Conservation (phyloP, 2,113 vertebrate genomes). For the Perca flavescens region DNA sequence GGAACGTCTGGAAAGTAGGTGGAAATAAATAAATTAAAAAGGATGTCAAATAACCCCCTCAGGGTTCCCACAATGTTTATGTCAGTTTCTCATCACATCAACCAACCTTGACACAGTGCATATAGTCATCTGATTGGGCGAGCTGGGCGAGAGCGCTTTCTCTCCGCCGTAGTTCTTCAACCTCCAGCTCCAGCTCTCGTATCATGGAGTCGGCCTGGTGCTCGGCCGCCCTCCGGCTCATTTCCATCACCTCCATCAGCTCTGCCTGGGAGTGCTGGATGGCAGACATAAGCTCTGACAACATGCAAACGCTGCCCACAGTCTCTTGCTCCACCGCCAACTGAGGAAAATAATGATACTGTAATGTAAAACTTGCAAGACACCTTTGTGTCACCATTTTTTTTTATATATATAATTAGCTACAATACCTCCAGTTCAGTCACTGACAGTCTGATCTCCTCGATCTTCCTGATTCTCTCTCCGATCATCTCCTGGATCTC, state of each 20-base stretch:
- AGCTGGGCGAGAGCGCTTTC: conserved; percentile 63
- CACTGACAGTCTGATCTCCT: conserved; percentile 74
- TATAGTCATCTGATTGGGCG: conserved; percentile 63
- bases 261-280: conserved; percentile 75
- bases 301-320: conserved; percentile 60
- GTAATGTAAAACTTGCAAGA: neutral
- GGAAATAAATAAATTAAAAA: neutral
- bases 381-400: neutral
- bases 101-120: conserved; percentile 74
- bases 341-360: conserved; percentile 35
- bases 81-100: neutral
- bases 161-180: conserved; percentile 69
- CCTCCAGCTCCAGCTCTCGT: conserved; percentile 78
- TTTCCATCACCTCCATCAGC: conserved; percentile 77
- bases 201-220: conserved; percentile 70
- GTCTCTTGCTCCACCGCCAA: conserved; percentile 66
- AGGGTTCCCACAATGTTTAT: too few species aligned
- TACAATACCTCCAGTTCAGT: conserved; percentile 55
- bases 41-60: neutral
- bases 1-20: conserved; percentile 59
- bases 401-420: too few species aligned
- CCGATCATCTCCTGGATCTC: conserved; percentile 78
- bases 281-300: conserved; percentile 61
- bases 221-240: conserved; percentile 57
- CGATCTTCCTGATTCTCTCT: conserved; percentile 69